phyloP scores from a whole-genome alignment of 2,113 vertebrate genomes.

The Crotalus viridis region DNA sequence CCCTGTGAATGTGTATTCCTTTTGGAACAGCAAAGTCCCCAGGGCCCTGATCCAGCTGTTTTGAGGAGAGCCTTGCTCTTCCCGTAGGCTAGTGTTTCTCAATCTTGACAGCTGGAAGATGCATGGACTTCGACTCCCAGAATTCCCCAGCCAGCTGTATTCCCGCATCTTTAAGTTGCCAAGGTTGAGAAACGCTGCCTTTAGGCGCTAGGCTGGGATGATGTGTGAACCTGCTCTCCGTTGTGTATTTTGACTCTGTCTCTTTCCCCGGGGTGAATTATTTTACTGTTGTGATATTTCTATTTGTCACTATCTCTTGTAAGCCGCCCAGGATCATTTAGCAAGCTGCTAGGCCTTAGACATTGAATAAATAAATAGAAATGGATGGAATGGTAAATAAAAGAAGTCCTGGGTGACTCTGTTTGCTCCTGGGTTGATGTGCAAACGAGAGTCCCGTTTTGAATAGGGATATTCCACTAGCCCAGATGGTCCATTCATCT shows the following conservation, averaged over 20 bases:
- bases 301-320: neutral
- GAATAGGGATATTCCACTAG: neutral
- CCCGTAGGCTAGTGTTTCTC: neutral
- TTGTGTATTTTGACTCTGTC: neutral
- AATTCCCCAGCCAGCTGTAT: neutral
- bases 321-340: neutral
- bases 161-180: neutral
- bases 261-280: neutral
- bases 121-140: neutral
- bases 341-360: neutral
- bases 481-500: neutral
- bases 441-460: neutral
- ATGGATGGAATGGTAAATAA: neutral
- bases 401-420: neutral
- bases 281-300: neutral
- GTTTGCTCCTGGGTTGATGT: constrained; percentile 15
- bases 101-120: neutral
- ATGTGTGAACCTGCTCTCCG: neutral
- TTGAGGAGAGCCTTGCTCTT: neutral
- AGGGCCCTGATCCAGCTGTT: neutral
- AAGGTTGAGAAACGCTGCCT: neutral
- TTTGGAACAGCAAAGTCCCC: neutral
- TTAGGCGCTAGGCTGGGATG: neutral
- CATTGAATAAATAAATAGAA: neutral
- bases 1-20: neutral